Base-by-base conservation (phyloP, 2,113 vertebrate genomes). In the Dendropsophus ebraccatus region DNA sequence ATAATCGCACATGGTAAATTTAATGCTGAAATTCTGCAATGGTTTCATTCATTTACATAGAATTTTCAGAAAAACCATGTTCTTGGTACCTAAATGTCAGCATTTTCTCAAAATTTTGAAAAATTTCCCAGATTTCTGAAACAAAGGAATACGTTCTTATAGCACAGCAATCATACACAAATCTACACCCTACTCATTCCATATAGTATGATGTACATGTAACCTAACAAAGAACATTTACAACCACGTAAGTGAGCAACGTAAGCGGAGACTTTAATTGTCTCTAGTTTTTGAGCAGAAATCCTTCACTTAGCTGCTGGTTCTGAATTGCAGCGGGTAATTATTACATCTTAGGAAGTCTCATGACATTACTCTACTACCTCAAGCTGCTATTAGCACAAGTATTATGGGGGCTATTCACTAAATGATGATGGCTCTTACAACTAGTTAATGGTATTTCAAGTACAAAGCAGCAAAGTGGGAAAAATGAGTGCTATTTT, bases 371-470 rank as follows among this genome's bases (percentile, higher is more conserved):
- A 16, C 17, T 75, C 23, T 45, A 17, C 35, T 60, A 74, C 54
- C 23, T 74, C 80, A 69, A 14, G 28, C 54, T 79, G 50, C 76
- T 79, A 60, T 35, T 14, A 78, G 79, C 12, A 81, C 45, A 67
- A 67, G 79, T 49, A 81, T 52, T 54, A 70, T 52, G 65, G 62
- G 81, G 65, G 25, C 23, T 69, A 82, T 52, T 52, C 81, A 52
- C 65, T 52, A 82, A 81, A 52, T 6, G 45, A 19, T 52, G 65
- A 41, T 70, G 16, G 65, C 65, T 82, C 45, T 82, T 35, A 70
- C 16, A 70, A n/a, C 62, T n/a, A 70, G 81, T 82, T 82, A 82
- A 82, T 82, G 81, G 19, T 10, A 52, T 70, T 70, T 82, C 81
- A 54, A 67, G 81, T 52, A 41, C 70, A 82, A 70, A 37, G 80